Conservation (phyloP, 2,888 invertebrate genomes). For the Athalia rosae region DNA sequence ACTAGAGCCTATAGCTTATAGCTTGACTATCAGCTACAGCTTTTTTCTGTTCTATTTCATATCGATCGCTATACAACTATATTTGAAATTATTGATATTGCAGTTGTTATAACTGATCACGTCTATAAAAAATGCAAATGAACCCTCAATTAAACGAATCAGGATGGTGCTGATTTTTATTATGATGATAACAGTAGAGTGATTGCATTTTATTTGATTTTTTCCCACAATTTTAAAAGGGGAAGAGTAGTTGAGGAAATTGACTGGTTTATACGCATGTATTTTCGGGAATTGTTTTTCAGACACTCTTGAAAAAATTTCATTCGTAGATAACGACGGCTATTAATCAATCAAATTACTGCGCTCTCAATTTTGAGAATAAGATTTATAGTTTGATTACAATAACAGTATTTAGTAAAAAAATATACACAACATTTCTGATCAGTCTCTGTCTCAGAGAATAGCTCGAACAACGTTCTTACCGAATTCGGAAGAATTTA, state of each 20-base stretch:
- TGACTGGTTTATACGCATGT: neutral
- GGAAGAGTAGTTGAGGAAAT: neutral
- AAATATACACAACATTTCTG: conserved; percentile 40
- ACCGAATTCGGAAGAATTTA: neutral
- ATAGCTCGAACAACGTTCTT: conserved; percentile 2
- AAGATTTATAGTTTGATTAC: conserved; percentile 39
- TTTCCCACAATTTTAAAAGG: neutral
- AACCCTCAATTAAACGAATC: neutral
- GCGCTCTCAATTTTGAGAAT: conserved; percentile 14
- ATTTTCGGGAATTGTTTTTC: neutral
- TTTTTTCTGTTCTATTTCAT: neutral
- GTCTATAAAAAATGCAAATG: neutral
- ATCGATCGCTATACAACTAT: conserved; percentile 2
- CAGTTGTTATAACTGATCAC: too few species aligned
- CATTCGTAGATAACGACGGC: conserved; percentile 1
- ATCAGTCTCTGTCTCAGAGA: conserved; percentile 19
- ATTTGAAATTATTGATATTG: conserved; percentile 1
- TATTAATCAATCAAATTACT: neutral
- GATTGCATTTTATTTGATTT: too few species aligned
- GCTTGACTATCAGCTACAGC: conserved; percentile 24
- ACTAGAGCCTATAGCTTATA: conserved; percentile 33
- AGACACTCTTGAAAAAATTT: neutral
- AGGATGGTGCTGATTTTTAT: neutral
- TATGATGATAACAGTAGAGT: neutral
- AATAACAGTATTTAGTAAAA: conserved; percentile 38